These are phyloP conservation scores for Melanostoma scalare DNA, from an alignment of 2,888 invertebrate genomes.

Conservation along the genomic window DNA sequence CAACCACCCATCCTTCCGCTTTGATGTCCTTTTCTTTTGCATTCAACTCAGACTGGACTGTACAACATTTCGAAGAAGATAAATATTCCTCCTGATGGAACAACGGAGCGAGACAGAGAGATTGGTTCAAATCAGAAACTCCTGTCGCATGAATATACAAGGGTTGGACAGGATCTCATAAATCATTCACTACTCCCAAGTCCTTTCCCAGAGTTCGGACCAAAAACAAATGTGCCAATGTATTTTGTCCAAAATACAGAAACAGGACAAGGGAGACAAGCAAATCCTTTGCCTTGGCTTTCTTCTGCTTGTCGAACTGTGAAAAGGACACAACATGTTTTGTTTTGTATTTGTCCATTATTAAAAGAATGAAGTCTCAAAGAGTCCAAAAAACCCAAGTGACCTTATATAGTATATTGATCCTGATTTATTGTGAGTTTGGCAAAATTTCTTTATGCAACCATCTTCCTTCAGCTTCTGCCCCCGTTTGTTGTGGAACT, in stretches of 20 bases:
- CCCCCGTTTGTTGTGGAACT: constrained; percentile 45
- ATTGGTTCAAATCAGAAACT: constrained; percentile 70
- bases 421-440: constrained; percentile 69
- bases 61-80: constrained; percentile 49
- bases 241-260: constrained; percentile 39
- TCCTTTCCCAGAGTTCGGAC: constrained; percentile 34
- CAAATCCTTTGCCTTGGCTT: constrained; percentile 10
- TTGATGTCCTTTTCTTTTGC: constrained; percentile 26
- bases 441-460: constrained; percentile 39
- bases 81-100: constrained; percentile 56
- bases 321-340: constrained; percentile 59
- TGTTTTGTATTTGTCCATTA: constrained; percentile 35
- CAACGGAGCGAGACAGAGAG: constrained; percentile 19
- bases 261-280: constrained; percentile 22
- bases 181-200: constrained; percentile 73
- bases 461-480: constrained; percentile 60
- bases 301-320: constrained; percentile 52
- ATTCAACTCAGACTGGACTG: not conserved
- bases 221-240: constrained; percentile 69
- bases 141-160: constrained; percentile 74
- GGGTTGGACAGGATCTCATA: constrained; percentile 75
- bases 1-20: constrained; percentile 31
- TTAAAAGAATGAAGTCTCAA: constrained; percentile 36
- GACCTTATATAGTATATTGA: constrained; percentile 61
- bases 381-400: constrained; percentile 29